These are phyloP conservation scores for Phrynocephalus vlangalii DNA, from an alignment of 2,797 vertebrate genomes.

Conservation along the genomic window DNA sequence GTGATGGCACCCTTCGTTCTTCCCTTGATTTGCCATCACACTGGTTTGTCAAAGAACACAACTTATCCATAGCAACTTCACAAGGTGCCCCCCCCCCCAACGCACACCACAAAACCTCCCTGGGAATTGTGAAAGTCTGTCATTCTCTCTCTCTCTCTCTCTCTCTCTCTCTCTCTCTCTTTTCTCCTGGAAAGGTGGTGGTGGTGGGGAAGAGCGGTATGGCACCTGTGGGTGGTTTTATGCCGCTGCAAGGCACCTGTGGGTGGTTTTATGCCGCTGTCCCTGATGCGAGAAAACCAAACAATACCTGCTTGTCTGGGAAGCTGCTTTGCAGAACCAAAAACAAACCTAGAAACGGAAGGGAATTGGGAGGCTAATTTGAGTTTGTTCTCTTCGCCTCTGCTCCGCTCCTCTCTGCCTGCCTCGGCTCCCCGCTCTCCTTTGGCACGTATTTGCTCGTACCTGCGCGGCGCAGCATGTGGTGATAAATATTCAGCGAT, in stretches of 20 bases:
- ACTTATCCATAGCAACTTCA: no score
- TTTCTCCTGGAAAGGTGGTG: not conserved
- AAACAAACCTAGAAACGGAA: no score
- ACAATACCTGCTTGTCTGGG: not conserved
- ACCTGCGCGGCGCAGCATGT: constrained; percentile 38
- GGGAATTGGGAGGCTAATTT: constrained; percentile 22
- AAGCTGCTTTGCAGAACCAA: not conserved
- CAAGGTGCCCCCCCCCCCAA: no score
- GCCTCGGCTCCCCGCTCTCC: not conserved
- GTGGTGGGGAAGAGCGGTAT: no score
- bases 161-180: no score
- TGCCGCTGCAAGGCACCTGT: not conserved
- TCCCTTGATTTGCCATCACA: no score
- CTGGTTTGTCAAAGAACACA: no score
- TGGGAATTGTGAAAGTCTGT: no score
- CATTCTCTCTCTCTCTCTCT: no score
- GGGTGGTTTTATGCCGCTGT: not conserved
- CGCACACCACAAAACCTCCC: not conserved
- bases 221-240: not conserved
- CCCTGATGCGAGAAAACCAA: not conserved
- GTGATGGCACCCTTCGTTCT: no score
- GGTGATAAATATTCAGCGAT: constrained; percentile 64
- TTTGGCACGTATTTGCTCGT: constrained; percentile 42
- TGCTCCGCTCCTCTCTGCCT: not conserved
- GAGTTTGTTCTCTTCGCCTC: constrained; percentile 17